Evolutionary conservation across 2,888 invertebrate species (phyloP), one percentile per base, ranked within the genome.

Genomic region (Volucella inanis): DNA sequence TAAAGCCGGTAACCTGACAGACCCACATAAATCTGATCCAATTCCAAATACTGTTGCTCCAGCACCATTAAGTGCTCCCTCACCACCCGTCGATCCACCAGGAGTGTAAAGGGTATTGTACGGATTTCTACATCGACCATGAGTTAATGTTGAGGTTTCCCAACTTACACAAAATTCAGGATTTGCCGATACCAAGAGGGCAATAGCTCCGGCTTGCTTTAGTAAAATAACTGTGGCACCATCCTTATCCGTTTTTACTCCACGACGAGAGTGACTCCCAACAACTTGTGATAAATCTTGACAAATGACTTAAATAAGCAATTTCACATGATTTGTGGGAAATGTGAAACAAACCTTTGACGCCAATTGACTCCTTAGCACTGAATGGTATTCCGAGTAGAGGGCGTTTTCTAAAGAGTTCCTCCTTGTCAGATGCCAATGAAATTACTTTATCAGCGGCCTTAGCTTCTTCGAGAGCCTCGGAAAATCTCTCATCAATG

Each of bases 51-150:
- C 91, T 0, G 96, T 94, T 39, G 96, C 97, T 8, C 95, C 97
- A 70, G 95, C 92, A 8, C 95, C 95, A 74, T 97, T 91, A 50
- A 97, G 90, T 0, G 96, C 94, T 0, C 93, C 95, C 95, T 97
- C 97, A 4, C 96, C 97, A 45, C 98, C 98, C 2, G 97, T 97
- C n/a, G 98, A 98, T 0, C 98, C 98, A 0, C 97, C 98, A 0
- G 95, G 93, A 0, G 94, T 96, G 87, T 95, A 93, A 0, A 93
- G 93, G 8, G 94, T 93, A 89, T 97, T 94, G 90, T 98, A 97
- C 0, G 98, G 98, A 92, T 98, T 98, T 87, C 93, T 93, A 0
- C 97, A 96, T 57, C 94, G 93, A 0, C 98, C 98, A 52, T 95
- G 94, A 0, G 97, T 93, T 62, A 95, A 94, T 90, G 97, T 98